Evolutionary conservation across 2,113 vertebrate species (phyloP).

Genomic region (Prunella fulvescens): DNA sequence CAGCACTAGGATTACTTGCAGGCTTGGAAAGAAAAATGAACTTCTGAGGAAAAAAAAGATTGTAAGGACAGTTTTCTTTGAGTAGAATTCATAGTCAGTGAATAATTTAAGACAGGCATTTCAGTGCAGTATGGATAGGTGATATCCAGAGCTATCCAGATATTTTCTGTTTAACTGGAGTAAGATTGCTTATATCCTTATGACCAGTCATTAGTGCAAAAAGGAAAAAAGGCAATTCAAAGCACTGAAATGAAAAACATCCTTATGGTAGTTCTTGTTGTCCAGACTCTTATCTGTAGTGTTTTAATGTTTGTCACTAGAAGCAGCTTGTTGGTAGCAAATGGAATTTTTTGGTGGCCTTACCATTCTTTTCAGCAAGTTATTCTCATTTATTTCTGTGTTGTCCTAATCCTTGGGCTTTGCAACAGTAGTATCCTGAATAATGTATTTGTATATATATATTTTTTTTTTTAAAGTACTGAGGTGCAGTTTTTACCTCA

Average conservation of each 20-base stretch:
- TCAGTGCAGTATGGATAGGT: neutral
- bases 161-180: neutral
- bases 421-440: neutral
- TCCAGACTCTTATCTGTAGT: neutral
- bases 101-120: neutral
- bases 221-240: neutral
- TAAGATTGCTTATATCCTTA: neutral
- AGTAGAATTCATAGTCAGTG: neutral
- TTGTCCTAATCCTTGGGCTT: neutral
- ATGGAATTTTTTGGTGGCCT: neutral
- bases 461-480: neutral
- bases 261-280: neutral
- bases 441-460: neutral
- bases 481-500: neutral
- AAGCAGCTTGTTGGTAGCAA: neutral
- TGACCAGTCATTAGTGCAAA: neutral
- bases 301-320: neutral
- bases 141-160: neutral
- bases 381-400: neutral
- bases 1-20: neutral
- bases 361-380: neutral
- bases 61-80: neutral
- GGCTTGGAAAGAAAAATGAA: neutral
- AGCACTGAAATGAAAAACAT: neutral
- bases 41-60: neutral